These are phyloP conservation scores for Bathynomus jamesi DNA, from an alignment of 1,140 invertebrate species.

Conservation along the genomic window DNA sequence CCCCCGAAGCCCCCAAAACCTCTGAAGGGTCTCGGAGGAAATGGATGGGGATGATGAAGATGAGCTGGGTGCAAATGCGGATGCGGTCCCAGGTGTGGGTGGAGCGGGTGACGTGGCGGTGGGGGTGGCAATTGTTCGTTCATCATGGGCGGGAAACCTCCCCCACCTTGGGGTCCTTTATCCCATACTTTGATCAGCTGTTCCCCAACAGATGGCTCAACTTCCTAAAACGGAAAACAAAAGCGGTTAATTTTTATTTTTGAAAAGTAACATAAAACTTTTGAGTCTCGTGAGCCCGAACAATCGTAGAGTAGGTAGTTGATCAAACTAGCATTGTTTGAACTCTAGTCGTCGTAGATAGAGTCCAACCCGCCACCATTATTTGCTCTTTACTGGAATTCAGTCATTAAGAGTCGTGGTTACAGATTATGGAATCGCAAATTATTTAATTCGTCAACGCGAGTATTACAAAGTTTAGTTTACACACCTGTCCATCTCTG, in stretches of 20 bases:
- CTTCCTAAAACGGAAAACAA: constrained; percentile 42
- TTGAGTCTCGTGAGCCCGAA: not conserved
- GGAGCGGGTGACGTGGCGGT: constrained; percentile 18
- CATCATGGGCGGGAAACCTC: constrained; percentile 3
- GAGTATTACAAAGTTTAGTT: no score
- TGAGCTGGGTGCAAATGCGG: constrained; percentile 5
- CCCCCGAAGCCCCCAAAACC: constrained; percentile 6
- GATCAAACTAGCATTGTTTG: constrained; percentile 1
- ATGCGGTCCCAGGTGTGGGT: constrained; percentile 8
- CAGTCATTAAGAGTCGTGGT: no score
- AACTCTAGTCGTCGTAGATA: no score
- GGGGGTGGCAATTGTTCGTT: constrained; percentile 8
- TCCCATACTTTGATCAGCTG: constrained; percentile 46
- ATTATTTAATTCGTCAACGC: no score
- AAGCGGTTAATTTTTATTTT: not conserved
- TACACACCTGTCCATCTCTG: constrained; percentile 50
- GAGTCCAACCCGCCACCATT: no score
- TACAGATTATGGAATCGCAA: no score
- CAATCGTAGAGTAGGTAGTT: no score
- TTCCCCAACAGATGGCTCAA: constrained; percentile 47
- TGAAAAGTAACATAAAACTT: not conserved
- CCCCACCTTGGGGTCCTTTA: constrained; percentile 17
- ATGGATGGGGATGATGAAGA: constrained; percentile 11
- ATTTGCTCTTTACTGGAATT: no score
- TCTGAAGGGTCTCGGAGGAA: constrained; percentile 3